Percentiles rank a stretch among this genome's conserved stretches.
Evolutionary conservation across 2,888 invertebrate species (phyloP).

Genomic region (Gerris lacustris): DNA sequence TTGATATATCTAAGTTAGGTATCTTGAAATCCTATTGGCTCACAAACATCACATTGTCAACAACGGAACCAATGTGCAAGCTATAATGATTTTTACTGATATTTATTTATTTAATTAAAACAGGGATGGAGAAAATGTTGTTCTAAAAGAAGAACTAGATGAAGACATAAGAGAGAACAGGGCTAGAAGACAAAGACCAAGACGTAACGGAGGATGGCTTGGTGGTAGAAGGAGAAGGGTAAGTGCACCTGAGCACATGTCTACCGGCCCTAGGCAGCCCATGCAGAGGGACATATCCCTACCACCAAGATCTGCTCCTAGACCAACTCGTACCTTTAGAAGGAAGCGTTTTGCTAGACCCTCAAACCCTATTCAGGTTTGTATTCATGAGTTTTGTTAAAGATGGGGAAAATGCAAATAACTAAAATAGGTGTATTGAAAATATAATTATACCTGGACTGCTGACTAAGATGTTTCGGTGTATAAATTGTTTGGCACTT

Average conservation of each 20-base stretch:
- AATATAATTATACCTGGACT: too few species aligned
- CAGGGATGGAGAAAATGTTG: conserved; percentile 20
- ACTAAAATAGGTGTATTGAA: too few species aligned
- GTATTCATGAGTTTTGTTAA: not conserved
- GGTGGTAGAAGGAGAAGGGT: conserved; percentile 8
- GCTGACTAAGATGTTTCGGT: too few species aligned
- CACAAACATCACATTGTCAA: too few species aligned
- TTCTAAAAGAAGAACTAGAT: conserved; percentile 55
- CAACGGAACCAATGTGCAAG: too few species aligned
- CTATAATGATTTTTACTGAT: too few species aligned
- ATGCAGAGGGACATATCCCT: not conserved
- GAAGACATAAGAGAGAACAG: conserved; percentile 36
- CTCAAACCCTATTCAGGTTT: conserved; percentile 5
- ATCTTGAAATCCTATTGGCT: too few species aligned
- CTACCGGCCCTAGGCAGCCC: not conserved
- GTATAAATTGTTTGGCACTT: too few species aligned
- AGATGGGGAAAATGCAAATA: not conserved
- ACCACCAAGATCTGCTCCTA: not conserved
- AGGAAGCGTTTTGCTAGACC: conserved; percentile 15
- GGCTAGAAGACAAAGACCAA: not conserved
- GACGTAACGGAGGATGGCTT: not conserved
- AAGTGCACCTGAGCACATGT: not conserved
- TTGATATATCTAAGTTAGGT: too few species aligned
- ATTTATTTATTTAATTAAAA: too few species aligned
- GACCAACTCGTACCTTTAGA: conserved; percentile 17